Conservation (phyloP, 2,113 vertebrate genomes). For the Phaethornis superciliosus region DNA sequence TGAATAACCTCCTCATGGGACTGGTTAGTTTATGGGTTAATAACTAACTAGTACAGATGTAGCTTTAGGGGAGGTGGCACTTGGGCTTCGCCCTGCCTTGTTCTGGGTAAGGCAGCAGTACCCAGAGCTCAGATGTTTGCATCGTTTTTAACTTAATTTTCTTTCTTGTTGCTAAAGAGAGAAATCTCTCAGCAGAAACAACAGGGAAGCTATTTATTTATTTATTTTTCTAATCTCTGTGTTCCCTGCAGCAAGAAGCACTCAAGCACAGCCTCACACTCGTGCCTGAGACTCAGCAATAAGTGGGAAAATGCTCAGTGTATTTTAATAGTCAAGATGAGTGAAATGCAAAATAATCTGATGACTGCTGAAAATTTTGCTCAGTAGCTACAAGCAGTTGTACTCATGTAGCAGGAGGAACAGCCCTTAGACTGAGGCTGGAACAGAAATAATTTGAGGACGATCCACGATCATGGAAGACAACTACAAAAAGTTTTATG, state of each 20-base stretch:
- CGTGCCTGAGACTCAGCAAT: background rate
- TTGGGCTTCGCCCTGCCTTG: background rate
- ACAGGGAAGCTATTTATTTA: background rate
- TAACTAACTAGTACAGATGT: background rate
- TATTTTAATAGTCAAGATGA: background rate
- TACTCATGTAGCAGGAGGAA: background rate
- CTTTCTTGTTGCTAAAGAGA: background rate
- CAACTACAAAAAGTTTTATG: background rate
- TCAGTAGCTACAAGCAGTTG: background rate
- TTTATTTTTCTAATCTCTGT: background rate
- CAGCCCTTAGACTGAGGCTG: rapidly evolving
- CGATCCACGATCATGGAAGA: background rate
- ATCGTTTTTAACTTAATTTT: background rate
- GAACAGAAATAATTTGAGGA: background rate
- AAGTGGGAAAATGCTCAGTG: background rate
- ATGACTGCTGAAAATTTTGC: background rate
- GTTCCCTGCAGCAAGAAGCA: background rate
- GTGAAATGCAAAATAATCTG: background rate
- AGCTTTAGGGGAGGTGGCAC: background rate
- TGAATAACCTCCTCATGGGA: background rate
- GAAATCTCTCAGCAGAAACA: background rate
- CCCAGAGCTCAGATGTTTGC: background rate
- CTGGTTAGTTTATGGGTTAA: background rate
- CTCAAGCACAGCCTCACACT: background rate
- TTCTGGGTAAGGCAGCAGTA: background rate